Percentiles rank a stretch among this genome's conserved stretches.
These are phyloP conservation scores for Poeciliopsis presidionis DNA, from an alignment of 2,797 vertebrate genomes.

Conservation along the genomic window DNA sequence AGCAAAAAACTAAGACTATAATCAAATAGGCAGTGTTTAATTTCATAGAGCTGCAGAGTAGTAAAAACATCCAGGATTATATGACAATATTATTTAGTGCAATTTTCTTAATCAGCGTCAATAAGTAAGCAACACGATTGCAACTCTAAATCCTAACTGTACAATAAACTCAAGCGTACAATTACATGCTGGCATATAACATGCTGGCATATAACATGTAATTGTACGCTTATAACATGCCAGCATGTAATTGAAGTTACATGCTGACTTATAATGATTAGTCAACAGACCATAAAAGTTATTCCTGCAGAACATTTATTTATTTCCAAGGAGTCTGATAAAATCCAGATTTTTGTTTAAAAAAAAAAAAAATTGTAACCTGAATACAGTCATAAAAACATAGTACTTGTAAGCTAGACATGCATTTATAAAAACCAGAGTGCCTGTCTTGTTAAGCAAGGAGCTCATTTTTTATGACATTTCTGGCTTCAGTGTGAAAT, in stretches of 20 bases:
- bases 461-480: slow-evolving; percentile 9
- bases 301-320: background rate
- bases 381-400: background rate
- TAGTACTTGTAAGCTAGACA: background rate
- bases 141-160: background rate
- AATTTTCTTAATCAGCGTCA: background rate
- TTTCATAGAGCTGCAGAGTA: background rate
- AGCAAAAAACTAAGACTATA: background rate
- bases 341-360: background rate
- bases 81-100: background rate
- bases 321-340: background rate
- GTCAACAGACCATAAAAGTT: background rate
- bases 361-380: background rate
- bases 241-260: background rate
- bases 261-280: background rate
- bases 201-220: too few relatives aligned
- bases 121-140: background rate
- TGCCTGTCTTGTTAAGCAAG: background rate
- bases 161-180: background rate
- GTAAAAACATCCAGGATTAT: background rate
- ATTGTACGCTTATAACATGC: too few relatives aligned
- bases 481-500: slow-evolving; percentile 21
- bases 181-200: too few relatives aligned
- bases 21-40: background rate
- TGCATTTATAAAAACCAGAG: background rate